These are phyloP conservation scores for Lagorchestes hirsutus DNA, from an alignment of 2,797 vertebrate genomes.

Conservation along the genomic window DNA sequence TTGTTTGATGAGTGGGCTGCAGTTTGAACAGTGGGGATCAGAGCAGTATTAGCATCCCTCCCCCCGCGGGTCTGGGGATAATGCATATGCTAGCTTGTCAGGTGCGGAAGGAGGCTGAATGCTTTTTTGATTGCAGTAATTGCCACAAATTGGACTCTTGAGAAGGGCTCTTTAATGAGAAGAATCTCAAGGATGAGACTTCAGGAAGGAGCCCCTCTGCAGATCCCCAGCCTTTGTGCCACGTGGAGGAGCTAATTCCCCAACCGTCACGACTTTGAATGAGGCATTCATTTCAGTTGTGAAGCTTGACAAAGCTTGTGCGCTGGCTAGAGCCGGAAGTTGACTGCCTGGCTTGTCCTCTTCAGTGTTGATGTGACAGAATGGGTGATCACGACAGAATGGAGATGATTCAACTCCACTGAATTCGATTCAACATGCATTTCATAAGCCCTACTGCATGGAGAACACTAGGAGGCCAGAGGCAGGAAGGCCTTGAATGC, in stretches of 20 bases:
- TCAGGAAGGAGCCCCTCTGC: slow-evolving; percentile 84
- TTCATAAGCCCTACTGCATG: not conserved
- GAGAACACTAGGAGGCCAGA: not conserved
- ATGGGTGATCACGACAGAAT: slow-evolving; percentile 56
- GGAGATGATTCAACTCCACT: slow-evolving; percentile 41
- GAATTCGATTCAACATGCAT: slow-evolving; percentile 42
- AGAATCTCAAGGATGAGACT: slow-evolving; percentile 85
- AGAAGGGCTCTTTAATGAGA: slow-evolving; percentile 84
- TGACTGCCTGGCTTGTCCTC: slow-evolving; percentile 74
- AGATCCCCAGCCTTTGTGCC: slow-evolving; percentile 85
- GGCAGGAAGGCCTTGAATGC: not conserved
- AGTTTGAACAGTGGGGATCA: slow-evolving; percentile 68
- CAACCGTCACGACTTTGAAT: slow-evolving; percentile 85
- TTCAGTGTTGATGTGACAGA: slow-evolving; percentile 57
- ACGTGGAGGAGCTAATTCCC: slow-evolving; percentile 85
- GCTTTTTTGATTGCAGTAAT: slow-evolving; percentile 89
- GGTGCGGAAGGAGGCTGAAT: slow-evolving; percentile 86
- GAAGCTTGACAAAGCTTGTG: slow-evolving; percentile 84
- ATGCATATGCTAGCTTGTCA: slow-evolving; percentile 82
- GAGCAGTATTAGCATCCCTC: slow-evolving; percentile 72
- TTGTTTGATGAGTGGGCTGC: slow-evolving; percentile 55
- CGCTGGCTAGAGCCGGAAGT: slow-evolving; percentile 79
- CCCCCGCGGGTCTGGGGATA: slow-evolving; percentile 74
- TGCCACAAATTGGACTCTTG: slow-evolving; percentile 86
- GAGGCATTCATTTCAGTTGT: slow-evolving; percentile 85